Percentiles rank a stretch among this genome's conserved stretches.
Evolutionary conservation across 1,140 invertebrate genomes (phyloP).

Genomic region (Hormaphis cornu): DNA sequence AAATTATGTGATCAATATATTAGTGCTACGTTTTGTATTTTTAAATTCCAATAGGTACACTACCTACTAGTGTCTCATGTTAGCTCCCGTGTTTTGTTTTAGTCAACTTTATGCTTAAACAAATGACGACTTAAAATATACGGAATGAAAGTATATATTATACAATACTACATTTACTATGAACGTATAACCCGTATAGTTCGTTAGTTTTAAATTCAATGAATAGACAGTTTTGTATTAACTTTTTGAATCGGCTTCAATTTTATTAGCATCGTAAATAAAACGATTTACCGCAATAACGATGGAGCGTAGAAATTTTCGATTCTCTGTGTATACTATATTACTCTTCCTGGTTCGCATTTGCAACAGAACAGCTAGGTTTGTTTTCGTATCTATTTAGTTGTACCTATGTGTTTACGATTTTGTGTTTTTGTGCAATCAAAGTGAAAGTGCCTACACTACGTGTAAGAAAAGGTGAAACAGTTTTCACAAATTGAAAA

Average conservation of each 20-base stretch:
- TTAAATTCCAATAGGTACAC: too few relatives aligned
- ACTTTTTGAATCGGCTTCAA: not conserved
- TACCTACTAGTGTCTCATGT: too few relatives aligned
- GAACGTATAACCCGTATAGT: too few relatives aligned
- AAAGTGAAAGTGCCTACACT: too few relatives aligned
- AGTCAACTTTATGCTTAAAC: not conserved
- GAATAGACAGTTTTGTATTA: not conserved
- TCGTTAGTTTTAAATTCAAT: constrained; percentile 13
- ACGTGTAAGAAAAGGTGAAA: too few relatives aligned
- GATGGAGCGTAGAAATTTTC: not conserved
- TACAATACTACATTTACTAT: too few relatives aligned
- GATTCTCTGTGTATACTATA: not conserved
- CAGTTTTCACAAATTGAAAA: too few relatives aligned
- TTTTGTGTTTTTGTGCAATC: not conserved
- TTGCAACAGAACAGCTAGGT: too few relatives aligned
- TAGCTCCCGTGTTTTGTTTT: not conserved
- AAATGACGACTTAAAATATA: not conserved
- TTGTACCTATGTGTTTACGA: not conserved
- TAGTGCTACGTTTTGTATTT: too few relatives aligned
- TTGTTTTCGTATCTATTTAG: too few relatives aligned
- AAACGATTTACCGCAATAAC: not conserved
- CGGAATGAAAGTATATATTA: too few relatives aligned
- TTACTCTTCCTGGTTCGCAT: not conserved
- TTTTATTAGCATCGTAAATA: not conserved
- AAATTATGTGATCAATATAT: too few relatives aligned